These are phyloP conservation scores for Borostomias antarcticus DNA, from an alignment of 2,797 vertebrate genomes.

Conservation along the genomic window DNA sequence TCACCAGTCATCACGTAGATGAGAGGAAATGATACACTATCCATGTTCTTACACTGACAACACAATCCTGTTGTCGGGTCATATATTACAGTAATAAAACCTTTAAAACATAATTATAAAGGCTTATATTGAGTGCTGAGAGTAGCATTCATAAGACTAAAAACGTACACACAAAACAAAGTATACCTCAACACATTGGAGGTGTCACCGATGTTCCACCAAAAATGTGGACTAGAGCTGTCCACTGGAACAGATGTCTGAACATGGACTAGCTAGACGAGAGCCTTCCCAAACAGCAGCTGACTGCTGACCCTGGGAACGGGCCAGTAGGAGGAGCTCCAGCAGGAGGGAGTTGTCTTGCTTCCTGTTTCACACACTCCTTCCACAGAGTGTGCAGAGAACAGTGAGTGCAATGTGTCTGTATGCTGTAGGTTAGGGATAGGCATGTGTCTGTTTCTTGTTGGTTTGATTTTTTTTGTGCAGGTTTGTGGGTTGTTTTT, in stretches of 20 bases:
- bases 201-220: background rate
- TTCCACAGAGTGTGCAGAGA: background rate
- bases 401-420: background rate
- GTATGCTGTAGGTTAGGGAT: background rate
- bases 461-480: constrained; percentile 8
- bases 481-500: background rate
- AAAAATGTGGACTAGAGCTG: background rate
- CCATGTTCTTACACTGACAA: constrained; percentile 26
- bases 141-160: background rate
- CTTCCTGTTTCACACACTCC: constrained; percentile 19
- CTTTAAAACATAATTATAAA: background rate
- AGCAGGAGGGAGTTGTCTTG: constrained; percentile 1
- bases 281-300: constrained; percentile 27
- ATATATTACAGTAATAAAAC: constrained; percentile 7
- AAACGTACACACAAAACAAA: background rate
- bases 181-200: background rate
- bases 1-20: background rate
- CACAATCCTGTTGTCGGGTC: constrained; percentile 29
- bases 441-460: background rate
- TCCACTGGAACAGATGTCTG: background rate
- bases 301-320: constrained; percentile 20
- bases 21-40: background rate
- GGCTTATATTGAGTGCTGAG: background rate
- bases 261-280: constrained; percentile 1
- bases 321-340: background rate